Conservation (phyloP, 2,113 vertebrate genomes). For the Notiomystis cincta region DNA sequence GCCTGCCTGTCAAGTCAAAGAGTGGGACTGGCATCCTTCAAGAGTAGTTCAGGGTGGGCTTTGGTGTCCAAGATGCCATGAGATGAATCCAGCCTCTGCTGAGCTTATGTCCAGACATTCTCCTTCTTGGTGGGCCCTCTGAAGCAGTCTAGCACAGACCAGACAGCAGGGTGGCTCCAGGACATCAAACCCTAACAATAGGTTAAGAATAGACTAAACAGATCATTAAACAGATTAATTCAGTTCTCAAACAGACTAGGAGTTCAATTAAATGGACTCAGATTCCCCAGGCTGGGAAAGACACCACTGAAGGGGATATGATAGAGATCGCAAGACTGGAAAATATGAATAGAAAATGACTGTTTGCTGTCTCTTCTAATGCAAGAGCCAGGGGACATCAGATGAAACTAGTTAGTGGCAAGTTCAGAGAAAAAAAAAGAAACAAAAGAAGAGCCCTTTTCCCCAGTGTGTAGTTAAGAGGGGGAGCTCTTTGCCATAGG, state of each 20-base stretch:
- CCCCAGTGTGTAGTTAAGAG: neutral
- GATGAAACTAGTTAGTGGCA: slow-evolving; percentile 36
- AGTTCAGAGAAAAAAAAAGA: neutral
- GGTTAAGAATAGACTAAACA: slow-evolving; percentile 57
- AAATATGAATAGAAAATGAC: slow-evolving; percentile 25
- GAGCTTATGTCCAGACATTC: neutral
- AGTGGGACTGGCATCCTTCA: neutral
- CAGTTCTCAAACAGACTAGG: neutral
- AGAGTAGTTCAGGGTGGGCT: neutral
- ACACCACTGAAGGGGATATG: neutral
- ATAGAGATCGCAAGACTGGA: slow-evolving; percentile 14
- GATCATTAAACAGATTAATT: slow-evolving; percentile 49
- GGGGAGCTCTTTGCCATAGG: neutral
- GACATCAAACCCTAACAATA: neutral
- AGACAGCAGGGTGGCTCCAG: neutral
- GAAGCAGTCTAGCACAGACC: neutral
- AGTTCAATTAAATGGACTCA: slow-evolving; percentile 2
- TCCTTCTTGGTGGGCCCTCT: neutral
- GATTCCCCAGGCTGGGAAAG: neutral
- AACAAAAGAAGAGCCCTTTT: neutral
- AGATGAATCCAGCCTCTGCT: neutral
- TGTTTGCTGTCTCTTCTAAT: neutral
- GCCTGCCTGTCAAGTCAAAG: neutral
- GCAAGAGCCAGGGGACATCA: neutral
- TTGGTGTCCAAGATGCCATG: neutral